Percentiles rank a stretch among this genome's conserved stretches.
These are phyloP conservation scores for Hedychridium roseum DNA, from an alignment of 2,888 invertebrate species.

Conservation along the genomic window DNA sequence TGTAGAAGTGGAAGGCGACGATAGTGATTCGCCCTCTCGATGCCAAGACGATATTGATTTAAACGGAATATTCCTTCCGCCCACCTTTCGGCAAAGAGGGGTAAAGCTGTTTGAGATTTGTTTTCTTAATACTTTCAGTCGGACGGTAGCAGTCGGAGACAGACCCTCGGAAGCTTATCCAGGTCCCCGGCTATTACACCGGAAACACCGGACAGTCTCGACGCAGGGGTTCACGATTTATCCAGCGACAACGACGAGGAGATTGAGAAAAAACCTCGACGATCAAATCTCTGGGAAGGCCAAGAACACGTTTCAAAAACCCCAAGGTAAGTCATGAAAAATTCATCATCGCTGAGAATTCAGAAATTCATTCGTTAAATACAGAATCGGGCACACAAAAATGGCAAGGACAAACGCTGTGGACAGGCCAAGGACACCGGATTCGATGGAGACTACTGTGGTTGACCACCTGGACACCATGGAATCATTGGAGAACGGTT, in stretches of 20 bases:
- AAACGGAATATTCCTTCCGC: conserved; percentile 25
- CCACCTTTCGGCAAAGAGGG: background rate
- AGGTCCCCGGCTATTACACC: conserved; percentile 51
- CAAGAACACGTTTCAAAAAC: conserved; percentile 42
- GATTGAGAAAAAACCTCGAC: conserved; percentile 20
- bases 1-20: background rate
- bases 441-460: conserved; percentile 46
- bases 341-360: background rate
- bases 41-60: conserved; percentile 41
- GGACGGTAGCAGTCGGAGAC: conserved; percentile 53
- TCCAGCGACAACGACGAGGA: conserved; percentile 52
- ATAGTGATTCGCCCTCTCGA: conserved; percentile 3
- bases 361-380: background rate
- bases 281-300: conserved; percentile 41
- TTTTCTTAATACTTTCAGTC: conserved; percentile 37
- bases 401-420: conserved; percentile 41
- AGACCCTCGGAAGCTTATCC: conserved; percentile 49
- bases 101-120: background rate
- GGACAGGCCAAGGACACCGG: conserved; percentile 47
- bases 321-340: conserved; percentile 35
- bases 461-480: conserved; percentile 38
- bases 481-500: conserved; percentile 48
- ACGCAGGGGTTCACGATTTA: conserved; percentile 44
- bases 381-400: conserved; percentile 27
- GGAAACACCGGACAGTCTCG: conserved; percentile 48